These are phyloP conservation scores for Sinonovacula constricta DNA, from an alignment of 1,140 invertebrate species.

Conservation along the genomic window DNA sequence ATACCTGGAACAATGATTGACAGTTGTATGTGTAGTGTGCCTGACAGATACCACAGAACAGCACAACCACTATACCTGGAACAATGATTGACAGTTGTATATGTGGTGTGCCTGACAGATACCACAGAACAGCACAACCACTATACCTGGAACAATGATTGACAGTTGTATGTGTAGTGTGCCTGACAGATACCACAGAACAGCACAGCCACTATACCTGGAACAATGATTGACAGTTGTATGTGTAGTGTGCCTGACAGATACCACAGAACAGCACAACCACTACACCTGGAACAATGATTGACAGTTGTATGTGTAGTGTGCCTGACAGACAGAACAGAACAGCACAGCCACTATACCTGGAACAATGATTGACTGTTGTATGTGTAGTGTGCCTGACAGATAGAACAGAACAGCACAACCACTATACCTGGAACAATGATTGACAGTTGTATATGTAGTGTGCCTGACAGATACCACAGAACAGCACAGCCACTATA, in stretches of 20 bases:
- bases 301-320: conserved; percentile 98
- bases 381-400: conserved; percentile 98
- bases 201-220: conserved; percentile 85
- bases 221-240: too few species aligned
- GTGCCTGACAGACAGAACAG: conserved; percentile 98
- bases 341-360: conserved; percentile 89
- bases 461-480: conserved; percentile 98
- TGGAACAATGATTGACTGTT: too few species aligned
- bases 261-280: conserved; percentile 98
- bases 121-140: conserved; percentile 96
- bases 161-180: conserved; percentile 98
- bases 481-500: conserved; percentile 91
- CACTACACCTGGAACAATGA: conserved; percentile 73
- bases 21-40: conserved; percentile 98
- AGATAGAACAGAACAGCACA: conserved; percentile 98
- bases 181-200: conserved; percentile 99
- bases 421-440: conserved; percentile 82
- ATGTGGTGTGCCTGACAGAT: conserved; percentile 99
- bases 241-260: conserved; percentile 98
- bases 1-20: too few species aligned
- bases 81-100: too few species aligned
- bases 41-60: conserved; percentile 98
- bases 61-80: conserved; percentile 84
- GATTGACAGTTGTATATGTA: too few species aligned
- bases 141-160: too few species aligned